Evolutionary conservation across 1,140 invertebrate species (phyloP), one percentile per base, ranked within the genome.

Genomic region (Elysia chlorotica): DNA sequence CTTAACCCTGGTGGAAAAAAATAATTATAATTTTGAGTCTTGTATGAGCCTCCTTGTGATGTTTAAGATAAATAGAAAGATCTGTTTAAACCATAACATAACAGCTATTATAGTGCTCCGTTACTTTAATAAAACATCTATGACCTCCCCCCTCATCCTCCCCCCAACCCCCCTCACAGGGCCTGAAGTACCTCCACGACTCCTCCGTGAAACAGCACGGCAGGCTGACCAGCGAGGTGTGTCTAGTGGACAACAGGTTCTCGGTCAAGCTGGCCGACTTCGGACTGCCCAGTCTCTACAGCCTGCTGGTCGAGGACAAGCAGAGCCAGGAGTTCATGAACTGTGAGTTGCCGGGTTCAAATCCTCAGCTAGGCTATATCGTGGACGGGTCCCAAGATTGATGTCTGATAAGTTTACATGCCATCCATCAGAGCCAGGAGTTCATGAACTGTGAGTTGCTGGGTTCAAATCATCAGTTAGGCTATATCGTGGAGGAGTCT

Each of bases 161-260:
- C 10, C 10, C n/a, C 10, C 41, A 48, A 48, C n/a, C 10, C 25
- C 35, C 19, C 77, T 74, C 62, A 14, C 87, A 96, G 94, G 95
- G 94, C 86, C 96, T 98, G 94, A 90, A 93, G 78, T 97, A 94
- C 89, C 92, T 98, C 86, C 96, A 97, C 85, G 54, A 76, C 1
- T 93, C 93, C 87, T 87, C 89, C 78, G 89, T 97, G 85, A 91
- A 91, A 81, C 93, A 91, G 87, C 96, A 98, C 89, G 96, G 96
- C 80, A 97, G 97, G 91, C 91, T 98, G 77, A 97, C 97, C 88
- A 96, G 95, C 74, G 96, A 95, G 75, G 97, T 97, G 89, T 89
- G 89, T 75, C 93, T 96, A 63, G 93, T 96, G 41, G 96, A 94
- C 57, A 95, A 93, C 77, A 91, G 96, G 56, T 98, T 95, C 95